Conservation (phyloP, 2,797 vertebrate genomes). For the Bradypodion ventrale region DNA sequence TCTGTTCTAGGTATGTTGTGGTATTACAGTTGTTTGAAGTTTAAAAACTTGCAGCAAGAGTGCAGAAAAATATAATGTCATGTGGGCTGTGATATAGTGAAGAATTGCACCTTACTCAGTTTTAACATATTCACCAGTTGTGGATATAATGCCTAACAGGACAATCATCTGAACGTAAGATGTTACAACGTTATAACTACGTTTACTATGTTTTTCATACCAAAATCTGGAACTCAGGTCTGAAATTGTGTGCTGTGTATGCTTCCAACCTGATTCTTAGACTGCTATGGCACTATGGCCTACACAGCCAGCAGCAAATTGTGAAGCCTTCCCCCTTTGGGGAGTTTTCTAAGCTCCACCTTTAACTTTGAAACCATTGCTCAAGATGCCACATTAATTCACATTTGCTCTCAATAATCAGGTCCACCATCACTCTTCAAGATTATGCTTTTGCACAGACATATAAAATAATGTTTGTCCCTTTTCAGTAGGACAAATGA, state of each 20-base stretch:
- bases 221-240: not conserved
- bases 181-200: not conserved
- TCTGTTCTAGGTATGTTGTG: conserved; percentile 96
- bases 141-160: conserved; percentile 44
- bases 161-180: conserved; percentile 1
- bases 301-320: not conserved
- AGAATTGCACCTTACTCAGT: conserved; percentile 54
- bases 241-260: not conserved
- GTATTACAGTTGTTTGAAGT: conserved; percentile 97
- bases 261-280: not conserved
- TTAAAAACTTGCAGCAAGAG: conserved; percentile 82
- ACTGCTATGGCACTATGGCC: not conserved
- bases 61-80: conserved; percentile 85
- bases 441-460: too few relatives aligned
- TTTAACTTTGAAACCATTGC: not conserved
- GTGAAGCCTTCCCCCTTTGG: not conserved
- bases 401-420: not conserved
- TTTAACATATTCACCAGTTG: conserved; percentile 39
- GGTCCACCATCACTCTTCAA: not conserved
- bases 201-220: not conserved
- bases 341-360: not conserved
- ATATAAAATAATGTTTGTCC: not conserved
- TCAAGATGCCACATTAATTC: not conserved
- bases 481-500: not conserved
- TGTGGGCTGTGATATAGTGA: conserved; percentile 75